Base-by-base conservation (phyloP, 1,140 invertebrate genomes). In the Adelges cooleyi region DNA sequence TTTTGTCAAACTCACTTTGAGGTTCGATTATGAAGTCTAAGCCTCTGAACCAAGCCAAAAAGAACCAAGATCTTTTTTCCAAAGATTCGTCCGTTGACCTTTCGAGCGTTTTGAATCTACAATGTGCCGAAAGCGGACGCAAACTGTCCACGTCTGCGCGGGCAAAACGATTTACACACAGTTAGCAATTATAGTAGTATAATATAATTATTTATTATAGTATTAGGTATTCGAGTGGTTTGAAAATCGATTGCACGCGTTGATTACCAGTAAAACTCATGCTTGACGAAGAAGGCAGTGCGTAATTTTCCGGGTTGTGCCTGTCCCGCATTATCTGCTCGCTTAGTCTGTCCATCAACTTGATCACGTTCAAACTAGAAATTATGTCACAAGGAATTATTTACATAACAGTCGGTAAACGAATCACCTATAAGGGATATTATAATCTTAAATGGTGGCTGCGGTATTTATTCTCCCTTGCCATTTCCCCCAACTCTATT, bases 1-100 rank as follows among this genome's bases (percentile, higher is more conserved):
- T n/a, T n/a, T 33, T 33, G 29, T 6, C 5, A 5, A 33, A 33
- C 67, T 68, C 69, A 71, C 71, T 71, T 36, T 71, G 71, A 17
- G 71, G 71, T 54, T 71, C 71, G 53, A 71, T 66, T 8, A 68
- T 54, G 22, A 66, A 65, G 25, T 59, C 56, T 11, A 66, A 23
- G 69, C 49, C 38, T 49, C 20, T 49, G 25, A 62, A 10, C 40
- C 56, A 62, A 33, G 56, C 42, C 17, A 62, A 29, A 48, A 62
- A 62, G 17, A 62, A 62, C 56, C 56, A 62, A 11, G 56, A 62
- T 1, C 56, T 40, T 48, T 62, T 62, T 62, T 62, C 15, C 2
- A 22, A 33, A 11, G 56, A 48, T 2, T 48, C 46, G n/a, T 62
- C 25, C 0, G 56, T 15, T 18, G 56, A 18, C 42, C 27, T 48